A percentile compares a stretch with the other conserved stretches of the same genome.
Evolutionary conservation across 2,113 vertebrate genomes (phyloP).

Genomic region (Ursus arctos): DNA sequence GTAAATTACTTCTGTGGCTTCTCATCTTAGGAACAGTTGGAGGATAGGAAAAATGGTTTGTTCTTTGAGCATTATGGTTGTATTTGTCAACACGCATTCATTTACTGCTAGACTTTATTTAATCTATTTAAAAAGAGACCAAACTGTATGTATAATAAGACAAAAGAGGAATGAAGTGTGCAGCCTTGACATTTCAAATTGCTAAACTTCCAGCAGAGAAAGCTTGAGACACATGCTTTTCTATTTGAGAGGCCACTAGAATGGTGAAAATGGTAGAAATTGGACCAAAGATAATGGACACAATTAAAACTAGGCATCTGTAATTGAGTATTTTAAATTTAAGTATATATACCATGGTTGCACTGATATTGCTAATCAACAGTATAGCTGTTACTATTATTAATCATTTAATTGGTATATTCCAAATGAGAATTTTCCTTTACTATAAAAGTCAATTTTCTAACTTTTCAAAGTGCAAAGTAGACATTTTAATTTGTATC

Average conservation of each 20-base stretch:
- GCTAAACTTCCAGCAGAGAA: not conserved
- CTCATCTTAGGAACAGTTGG: slow-evolving; percentile 49
- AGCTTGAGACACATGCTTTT: not conserved
- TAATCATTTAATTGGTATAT: not conserved
- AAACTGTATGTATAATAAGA: slow-evolving; percentile 16
- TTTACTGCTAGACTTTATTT: slow-evolving; percentile 14
- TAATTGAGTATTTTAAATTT: slow-evolving; percentile 10
- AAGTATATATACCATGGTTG: not conserved
- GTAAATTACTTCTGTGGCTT: not conserved
- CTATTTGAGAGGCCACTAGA: not conserved
- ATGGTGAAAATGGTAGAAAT: not conserved
- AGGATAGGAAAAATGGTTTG: slow-evolving; percentile 25
- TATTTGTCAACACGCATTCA: slow-evolving; percentile 11
- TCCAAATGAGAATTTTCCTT: not conserved
- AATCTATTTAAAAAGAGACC: slow-evolving; percentile 17
- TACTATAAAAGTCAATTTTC: not conserved
- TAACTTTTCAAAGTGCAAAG: not conserved
- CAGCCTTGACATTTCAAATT: not conserved
- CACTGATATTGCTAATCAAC: not conserved
- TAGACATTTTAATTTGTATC: not conserved
- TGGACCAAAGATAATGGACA: not conserved
- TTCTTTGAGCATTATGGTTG: not conserved
- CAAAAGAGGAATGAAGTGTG: not conserved
- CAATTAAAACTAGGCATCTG: not conserved
- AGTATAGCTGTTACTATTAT: not conserved